A percentile compares a stretch with the other conserved stretches of the same genome.
phyloP scores from a whole-genome alignment of 1,140 invertebrate species.

The Drosophila sturtevanti region DNA sequence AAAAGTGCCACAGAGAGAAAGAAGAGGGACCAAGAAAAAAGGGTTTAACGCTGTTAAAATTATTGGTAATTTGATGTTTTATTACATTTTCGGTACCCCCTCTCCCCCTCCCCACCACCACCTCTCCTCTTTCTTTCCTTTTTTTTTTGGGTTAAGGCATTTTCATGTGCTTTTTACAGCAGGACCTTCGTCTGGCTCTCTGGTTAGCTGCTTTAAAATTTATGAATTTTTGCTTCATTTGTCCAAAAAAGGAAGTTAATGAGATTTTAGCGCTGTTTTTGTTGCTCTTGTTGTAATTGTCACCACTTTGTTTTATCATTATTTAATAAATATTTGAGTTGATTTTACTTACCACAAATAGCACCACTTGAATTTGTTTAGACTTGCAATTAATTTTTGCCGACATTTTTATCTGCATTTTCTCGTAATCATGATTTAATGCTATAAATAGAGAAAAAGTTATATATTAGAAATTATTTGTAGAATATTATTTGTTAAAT shows the following conservation, averaged over 20 bases:
- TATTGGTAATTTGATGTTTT: slow-evolving; percentile 69
- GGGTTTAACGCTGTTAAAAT: slow-evolving; percentile 48
- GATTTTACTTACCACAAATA: slow-evolving; percentile 68
- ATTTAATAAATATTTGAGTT: slow-evolving; percentile 29
- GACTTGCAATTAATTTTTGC: slow-evolving; percentile 58
- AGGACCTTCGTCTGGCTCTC: background rate
- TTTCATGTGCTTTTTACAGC: background rate
- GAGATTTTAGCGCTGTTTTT: background rate
- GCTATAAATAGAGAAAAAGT: slow-evolving; percentile 32
- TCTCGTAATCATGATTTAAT: slow-evolving; percentile 76
- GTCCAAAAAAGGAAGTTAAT: background rate
- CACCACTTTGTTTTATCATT: slow-evolving; percentile 21
- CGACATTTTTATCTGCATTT: slow-evolving; percentile 76
- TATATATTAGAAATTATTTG: too few species aligned
- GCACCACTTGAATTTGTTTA: slow-evolving; percentile 57
- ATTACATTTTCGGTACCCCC: slow-evolving; percentile 48
- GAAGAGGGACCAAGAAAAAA: slow-evolving; percentile 35
- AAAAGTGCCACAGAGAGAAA: background rate
- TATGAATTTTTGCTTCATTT: slow-evolving; percentile 36
- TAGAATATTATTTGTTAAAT: slow-evolving; percentile 7
- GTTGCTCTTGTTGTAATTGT: slow-evolving; percentile 7
- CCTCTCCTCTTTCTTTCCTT: background rate
- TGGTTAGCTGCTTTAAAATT: slow-evolving; percentile 45
- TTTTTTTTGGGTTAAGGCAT: slow-evolving; percentile 10
- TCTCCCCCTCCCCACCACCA: background rate